phyloP scores from a whole-genome alignment of 2,888 invertebrate species.

The Watsonalla cultraria region DNA sequence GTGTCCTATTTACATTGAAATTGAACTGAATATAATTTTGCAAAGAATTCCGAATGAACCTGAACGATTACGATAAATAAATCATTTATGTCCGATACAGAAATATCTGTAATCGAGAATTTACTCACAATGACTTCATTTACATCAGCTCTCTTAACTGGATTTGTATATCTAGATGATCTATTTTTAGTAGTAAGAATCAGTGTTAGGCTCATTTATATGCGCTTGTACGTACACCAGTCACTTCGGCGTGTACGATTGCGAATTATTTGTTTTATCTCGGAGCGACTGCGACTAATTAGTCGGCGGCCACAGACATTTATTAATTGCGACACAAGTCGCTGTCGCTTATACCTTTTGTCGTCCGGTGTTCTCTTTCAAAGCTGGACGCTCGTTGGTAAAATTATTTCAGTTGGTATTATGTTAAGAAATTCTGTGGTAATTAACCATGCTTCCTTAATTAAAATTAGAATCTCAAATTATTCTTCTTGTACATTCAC shows the following conservation, averaged over 20 bases:
- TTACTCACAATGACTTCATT: not conserved
- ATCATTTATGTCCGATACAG: not conserved
- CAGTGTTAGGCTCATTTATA: slow-evolving; percentile 23
- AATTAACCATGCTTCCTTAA: too few species aligned
- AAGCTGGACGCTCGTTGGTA: slow-evolving; percentile 36
- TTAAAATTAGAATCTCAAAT: too few species aligned
- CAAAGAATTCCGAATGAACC: not conserved
- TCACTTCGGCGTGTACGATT: slow-evolving; percentile 36
- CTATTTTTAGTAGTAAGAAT: not conserved
- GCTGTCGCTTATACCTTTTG: slow-evolving; percentile 44
- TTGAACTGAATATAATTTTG: not conserved
- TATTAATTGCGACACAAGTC: slow-evolving; percentile 74
- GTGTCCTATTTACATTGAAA: not conserved
- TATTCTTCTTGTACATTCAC: too few species aligned
- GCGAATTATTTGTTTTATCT: slow-evolving; percentile 57
- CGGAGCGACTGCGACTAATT: slow-evolving; percentile 63
- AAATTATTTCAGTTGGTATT: slow-evolving; percentile 17
- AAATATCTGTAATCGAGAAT: not conserved
- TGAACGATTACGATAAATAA: not conserved
- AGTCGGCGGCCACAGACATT: slow-evolving; percentile 66
- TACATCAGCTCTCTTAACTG: not conserved
- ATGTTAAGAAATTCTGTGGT: not conserved
- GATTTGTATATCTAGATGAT: not conserved
- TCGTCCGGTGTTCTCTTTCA: slow-evolving; percentile 53
- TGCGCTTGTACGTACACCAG: slow-evolving; percentile 24